Evolutionary conservation across 2,888 invertebrate species (phyloP).

Genomic region (Coleophora deauratella): DNA sequence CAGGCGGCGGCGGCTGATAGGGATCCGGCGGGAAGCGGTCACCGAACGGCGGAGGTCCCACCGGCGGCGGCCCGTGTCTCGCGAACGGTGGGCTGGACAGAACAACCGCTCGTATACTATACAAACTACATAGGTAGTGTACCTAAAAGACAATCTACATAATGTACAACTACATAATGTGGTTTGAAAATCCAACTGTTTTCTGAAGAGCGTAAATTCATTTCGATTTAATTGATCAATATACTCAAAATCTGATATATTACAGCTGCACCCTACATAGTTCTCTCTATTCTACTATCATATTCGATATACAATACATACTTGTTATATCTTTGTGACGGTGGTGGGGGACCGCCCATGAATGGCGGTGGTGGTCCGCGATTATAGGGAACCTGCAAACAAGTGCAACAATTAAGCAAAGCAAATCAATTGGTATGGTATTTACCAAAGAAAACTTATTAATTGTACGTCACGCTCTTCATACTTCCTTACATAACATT

Average conservation of each 20-base stretch:
- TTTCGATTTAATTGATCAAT: too few species aligned
- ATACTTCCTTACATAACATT: too few species aligned
- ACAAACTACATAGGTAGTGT: too few species aligned
- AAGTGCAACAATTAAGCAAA: slow-evolving; percentile 4
- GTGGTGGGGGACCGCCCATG: slow-evolving; percentile 38
- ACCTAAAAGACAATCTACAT: background rate
- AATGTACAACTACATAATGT: too few species aligned
- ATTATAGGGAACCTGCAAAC: slow-evolving; percentile 38
- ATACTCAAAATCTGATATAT: too few species aligned
- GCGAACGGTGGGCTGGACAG: slow-evolving; percentile 33
- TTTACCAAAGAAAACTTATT: too few species aligned
- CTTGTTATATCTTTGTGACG: slow-evolving; percentile 37
- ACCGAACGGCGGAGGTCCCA: slow-evolving; percentile 25
- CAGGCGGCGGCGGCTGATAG: slow-evolving; percentile 75
- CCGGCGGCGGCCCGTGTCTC: slow-evolving; percentile 33
- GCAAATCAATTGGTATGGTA: background rate
- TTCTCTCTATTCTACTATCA: too few species aligned
- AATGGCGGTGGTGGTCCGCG: slow-evolving; percentile 44
- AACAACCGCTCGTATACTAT: background rate
- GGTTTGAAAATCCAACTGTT: too few species aligned
- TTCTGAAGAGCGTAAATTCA: background rate
- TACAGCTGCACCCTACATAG: too few species aligned
- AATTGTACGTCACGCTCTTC: too few species aligned
- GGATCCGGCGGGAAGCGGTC: slow-evolving; percentile 48
- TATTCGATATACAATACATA: slow-evolving; percentile 22